A percentile compares a stretch with the other conserved stretches of the same genome.
Evolutionary conservation across 2,113 vertebrate species (phyloP).

Genomic region (Ciconia stormi): DNA sequence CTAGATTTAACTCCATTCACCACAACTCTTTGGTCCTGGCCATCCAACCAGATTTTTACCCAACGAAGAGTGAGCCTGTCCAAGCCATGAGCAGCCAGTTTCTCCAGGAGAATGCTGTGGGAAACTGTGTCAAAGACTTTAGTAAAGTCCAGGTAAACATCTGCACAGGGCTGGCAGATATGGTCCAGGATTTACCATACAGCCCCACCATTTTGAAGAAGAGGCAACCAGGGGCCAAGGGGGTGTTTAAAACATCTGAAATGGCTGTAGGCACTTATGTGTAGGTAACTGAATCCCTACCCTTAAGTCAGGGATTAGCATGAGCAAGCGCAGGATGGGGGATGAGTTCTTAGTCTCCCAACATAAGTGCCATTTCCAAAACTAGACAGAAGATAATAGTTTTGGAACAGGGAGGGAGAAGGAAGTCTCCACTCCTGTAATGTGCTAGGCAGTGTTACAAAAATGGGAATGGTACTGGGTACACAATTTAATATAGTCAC

Average conservation of each 20-base stretch:
- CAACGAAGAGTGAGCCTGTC: fast-evolving
- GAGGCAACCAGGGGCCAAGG: not conserved
- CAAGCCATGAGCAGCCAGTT: not conserved
- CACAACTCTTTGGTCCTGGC: too few species aligned
- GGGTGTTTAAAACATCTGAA: not conserved
- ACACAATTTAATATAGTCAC: not conserved
- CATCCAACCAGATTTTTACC: not conserved
- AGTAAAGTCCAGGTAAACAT: not conserved
- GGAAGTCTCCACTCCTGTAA: not conserved
- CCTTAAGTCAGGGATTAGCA: not conserved
- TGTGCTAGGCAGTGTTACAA: not conserved
- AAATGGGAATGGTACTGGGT: not conserved
- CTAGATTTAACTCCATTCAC: not conserved
- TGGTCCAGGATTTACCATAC: not conserved
- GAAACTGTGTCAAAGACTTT: not conserved
- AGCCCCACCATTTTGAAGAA: not conserved
- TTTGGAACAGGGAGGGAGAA: not conserved
- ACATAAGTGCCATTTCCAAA: not conserved
- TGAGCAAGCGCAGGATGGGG: not conserved
- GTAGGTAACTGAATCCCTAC: not conserved
- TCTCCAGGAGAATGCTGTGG: not conserved
- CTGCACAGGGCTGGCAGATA: not conserved
- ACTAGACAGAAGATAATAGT: not conserved
- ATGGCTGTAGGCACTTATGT: not conserved
- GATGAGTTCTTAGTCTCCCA: not conserved